Conservation (phyloP, 2,113 vertebrate species). For the Grantiella picta region DNA sequence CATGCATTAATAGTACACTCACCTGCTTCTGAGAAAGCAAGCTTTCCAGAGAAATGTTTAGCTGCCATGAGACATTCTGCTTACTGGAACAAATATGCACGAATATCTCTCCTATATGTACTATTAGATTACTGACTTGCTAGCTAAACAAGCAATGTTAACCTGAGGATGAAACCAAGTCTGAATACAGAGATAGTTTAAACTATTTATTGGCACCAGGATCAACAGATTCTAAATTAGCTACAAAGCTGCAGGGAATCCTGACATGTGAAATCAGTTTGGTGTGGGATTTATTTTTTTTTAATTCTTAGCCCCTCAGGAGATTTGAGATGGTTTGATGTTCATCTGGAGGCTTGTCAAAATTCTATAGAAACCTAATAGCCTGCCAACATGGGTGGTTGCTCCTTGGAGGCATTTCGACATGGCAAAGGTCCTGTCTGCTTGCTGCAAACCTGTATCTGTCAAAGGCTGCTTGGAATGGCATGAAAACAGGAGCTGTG, state of each 20-base stretch:
- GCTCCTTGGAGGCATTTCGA: conserved; percentile 41
- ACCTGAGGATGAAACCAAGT: background rate
- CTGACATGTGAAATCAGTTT: background rate
- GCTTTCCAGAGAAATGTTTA: background rate
- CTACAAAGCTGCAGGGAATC: conserved; percentile 53
- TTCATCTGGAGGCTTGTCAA: conserved; percentile 55
- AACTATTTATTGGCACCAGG: conserved; percentile 52
- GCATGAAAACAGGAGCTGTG: conserved; percentile 23
- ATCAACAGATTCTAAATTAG: conserved; percentile 65
- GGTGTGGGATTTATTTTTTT: background rate
- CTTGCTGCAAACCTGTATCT: background rate
- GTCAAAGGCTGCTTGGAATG: conserved; percentile 32
- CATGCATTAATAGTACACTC: background rate
- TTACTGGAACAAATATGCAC: background rate
- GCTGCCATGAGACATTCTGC: background rate
- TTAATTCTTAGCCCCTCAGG: conserved; percentile 15
- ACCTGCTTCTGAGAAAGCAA: background rate
- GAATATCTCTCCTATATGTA: background rate
- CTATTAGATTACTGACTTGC: background rate
- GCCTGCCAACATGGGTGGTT: conserved; percentile 61
- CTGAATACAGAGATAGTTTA: background rate
- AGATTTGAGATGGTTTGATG: conserved; percentile 49
- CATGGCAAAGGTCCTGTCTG: conserved; percentile 50
- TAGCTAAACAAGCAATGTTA: background rate
- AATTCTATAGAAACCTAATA: conserved; percentile 53